Evolutionary conservation across 1,140 invertebrate species (phyloP), one percentile per base, ranked within the genome.

Genomic region (Scaptodrosophila lebanonensis): DNA sequence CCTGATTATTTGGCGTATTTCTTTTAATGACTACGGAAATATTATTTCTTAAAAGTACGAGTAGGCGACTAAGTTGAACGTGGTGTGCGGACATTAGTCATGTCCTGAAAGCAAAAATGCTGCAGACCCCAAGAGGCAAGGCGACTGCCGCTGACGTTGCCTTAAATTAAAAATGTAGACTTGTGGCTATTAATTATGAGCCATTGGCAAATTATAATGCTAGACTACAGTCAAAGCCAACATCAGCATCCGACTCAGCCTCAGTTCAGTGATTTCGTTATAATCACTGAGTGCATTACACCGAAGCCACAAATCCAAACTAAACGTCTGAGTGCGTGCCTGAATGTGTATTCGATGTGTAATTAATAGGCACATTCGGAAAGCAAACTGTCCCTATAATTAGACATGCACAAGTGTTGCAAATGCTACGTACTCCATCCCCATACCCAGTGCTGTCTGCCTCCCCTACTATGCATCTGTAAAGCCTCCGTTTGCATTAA

Each of bases 341-440:
- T n/a, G 25, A 51, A 62, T 69, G 38, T 75, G 50, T 63, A 58
- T 60, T 50, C 52, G 50, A 61, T 68, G 42, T 65, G 75, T 79
- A 79, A 82, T 79, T 79, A 79, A 79, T 79, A 79, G 75, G 69
- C 75, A 79, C 82, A 75, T 82, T 75, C 61, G 60, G 50, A 66
- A 61, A 43, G 75, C 68, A 79, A 82, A 79, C 82, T 73, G 69
- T 79, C 69, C 75, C 61, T 69, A 79, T 79, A 82, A 79, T 79
- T 82, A 82, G 75, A 61, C 69, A 79, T 79, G 75, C 75, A 79
- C 75, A 79, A 79, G 75, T 79, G 75, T 57, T 18, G 39, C 44
- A 51, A 68, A 68, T 68, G 65, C 48, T 60, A 52, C 35, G 12
- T 42, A 50, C 36, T 13, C 32, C 33, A 16, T 8, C 1, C 25